Evolutionary conservation across 2,888 invertebrate genomes (phyloP).

Genomic region (Galeopsomyia nigrocyanea): DNA sequence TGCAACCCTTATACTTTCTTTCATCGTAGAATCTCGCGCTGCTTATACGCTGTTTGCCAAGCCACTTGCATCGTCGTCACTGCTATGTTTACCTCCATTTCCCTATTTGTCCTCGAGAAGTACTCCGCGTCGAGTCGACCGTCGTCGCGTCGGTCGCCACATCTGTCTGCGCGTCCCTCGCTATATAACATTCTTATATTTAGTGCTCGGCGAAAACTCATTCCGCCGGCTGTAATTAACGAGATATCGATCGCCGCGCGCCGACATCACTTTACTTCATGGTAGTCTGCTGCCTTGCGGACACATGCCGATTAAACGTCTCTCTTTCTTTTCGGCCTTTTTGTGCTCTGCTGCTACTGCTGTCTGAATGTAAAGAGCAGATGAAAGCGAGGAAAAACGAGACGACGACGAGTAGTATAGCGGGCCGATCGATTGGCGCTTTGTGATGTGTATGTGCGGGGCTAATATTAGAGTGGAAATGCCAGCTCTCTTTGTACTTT

Average conservation of each 20-base stretch:
- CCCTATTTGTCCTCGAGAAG: constrained; percentile 32
- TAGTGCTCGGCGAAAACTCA: constrained; percentile 18
- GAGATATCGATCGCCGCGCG: constrained; percentile 45
- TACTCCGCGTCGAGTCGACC: neutral
- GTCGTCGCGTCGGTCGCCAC: neutral
- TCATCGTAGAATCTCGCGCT: neutral
- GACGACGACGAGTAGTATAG: too few relatives aligned
- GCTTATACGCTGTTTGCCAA: constrained; percentile 29
- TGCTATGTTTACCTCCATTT: constrained; percentile 23
- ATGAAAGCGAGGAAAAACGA: too few relatives aligned
- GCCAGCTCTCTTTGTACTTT: too few relatives aligned
- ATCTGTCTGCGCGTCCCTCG: too few relatives aligned
- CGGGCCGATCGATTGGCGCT: too few relatives aligned
- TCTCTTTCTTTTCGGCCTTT: neutral
- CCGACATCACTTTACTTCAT: neutral
- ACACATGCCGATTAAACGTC: constrained; percentile 38
- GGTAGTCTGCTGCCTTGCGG: constrained; percentile 4
- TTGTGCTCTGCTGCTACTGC: neutral
- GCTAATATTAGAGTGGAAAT: too few relatives aligned
- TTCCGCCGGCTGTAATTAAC: constrained; percentile 43
- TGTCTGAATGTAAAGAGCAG: neutral
- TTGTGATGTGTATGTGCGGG: too few relatives aligned
- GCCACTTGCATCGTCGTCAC: neutral
- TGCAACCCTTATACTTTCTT: neutral
- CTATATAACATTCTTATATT: neutral